Percentiles rank a stretch among this genome's conserved stretches.
Evolutionary conservation across 2,113 vertebrate species (phyloP).

Genomic region (Balaeniceps rex): DNA sequence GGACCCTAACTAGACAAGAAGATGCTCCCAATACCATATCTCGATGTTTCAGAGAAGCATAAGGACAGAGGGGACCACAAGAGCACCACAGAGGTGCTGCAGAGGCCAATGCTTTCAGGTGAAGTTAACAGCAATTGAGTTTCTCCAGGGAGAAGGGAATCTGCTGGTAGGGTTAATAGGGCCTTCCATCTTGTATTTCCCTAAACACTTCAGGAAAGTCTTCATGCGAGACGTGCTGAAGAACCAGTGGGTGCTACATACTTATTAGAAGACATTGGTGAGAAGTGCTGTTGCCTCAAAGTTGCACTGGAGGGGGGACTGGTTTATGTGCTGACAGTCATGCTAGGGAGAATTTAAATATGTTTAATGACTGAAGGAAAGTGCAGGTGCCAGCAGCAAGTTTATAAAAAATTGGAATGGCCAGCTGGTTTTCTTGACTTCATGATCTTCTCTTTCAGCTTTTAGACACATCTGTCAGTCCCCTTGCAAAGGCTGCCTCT

Average conservation of each 20-base stretch:
- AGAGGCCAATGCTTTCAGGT: not conserved
- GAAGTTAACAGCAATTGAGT: not conserved
- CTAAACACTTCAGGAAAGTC: not conserved
- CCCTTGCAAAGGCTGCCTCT: not conserved
- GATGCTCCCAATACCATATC: not conserved
- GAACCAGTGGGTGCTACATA: not conserved
- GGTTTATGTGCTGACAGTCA: not conserved
- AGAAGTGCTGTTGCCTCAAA: not conserved
- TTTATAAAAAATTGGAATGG: not conserved
- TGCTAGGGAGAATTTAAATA: not conserved
- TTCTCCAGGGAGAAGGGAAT: not conserved
- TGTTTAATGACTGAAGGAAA: not conserved
- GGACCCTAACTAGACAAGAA: not conserved
- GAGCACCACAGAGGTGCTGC: not conserved
- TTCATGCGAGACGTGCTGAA: not conserved
- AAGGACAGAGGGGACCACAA: not conserved
- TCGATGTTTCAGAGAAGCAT: not conserved
- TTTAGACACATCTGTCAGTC: not conserved
- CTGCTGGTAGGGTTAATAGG: not conserved
- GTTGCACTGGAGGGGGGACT: not conserved
- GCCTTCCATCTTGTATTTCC: not conserved
- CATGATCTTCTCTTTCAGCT: not conserved
- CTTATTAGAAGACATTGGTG: not conserved
- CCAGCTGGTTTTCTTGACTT: not conserved
- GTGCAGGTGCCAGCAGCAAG: not conserved